Base-by-base conservation (phyloP, 2,797 vertebrate genomes). In the Microctenopoma stevenorrisi region DNA sequence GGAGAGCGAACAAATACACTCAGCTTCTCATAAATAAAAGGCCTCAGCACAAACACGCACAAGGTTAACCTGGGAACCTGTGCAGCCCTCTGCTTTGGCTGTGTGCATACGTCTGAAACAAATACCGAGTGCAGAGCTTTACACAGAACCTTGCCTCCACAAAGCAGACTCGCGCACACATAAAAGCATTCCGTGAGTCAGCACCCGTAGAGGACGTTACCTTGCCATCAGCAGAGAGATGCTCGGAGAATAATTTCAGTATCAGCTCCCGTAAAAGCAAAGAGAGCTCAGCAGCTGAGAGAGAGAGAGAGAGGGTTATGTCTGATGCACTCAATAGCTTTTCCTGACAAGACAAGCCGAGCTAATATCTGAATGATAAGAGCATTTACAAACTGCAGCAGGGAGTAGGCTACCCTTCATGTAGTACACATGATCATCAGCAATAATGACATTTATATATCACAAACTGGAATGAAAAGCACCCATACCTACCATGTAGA, bases 151-250 rank as follows among this genome's bases (percentile, higher is more conserved):
- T n/a, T n/a, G 46, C 16, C 51, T 14, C 35, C 22, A 47, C 15
- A 62, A 56, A 81, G 37, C 35, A 62, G 30, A 10, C 28, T 35
- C 16, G 38, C 35, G 53, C 22, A 55, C 49, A 25, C 47, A 63
- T 28, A 22, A 49, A 42, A 50, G 38, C 42, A 13, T n/a, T 28
- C 1, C 12, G 30, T 40, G 25, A 37, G 28, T 55, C 44, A 57
- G 28, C n/a, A 48, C 42, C 15, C 12, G 63, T 38, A 8, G 35
- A 60, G 47, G 47, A 70, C 40, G 8, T 74, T 90, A 95, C 94
- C 94, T 95, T 95, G 82, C 95, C 94, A 64, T 95, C 94, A 46
- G 92, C 86, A 48, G 95, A 95, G 59, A 95, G 91, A 86, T 95
- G 91, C 64, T 94, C 90, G 0, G 94, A 90, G 83, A 93, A 95